Base-by-base conservation (phyloP, 2,888 invertebrate species). In the Saturnia japonica region DNA sequence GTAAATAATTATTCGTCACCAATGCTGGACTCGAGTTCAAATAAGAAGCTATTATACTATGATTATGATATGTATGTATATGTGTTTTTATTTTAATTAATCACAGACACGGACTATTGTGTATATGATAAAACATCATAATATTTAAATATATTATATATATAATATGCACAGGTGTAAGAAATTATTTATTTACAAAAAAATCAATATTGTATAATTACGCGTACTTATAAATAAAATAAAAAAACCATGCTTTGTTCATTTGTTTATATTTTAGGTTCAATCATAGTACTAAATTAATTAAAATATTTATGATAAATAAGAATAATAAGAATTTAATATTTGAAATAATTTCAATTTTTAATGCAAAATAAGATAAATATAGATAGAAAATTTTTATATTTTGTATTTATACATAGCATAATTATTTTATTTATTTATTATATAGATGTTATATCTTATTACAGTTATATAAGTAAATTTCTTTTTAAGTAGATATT, bases 1-100 rank as follows among this genome's bases (percentile, higher is more conserved):
- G 90, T 92, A 91, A 91, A 80, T n/a, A n/a, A n/a, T 80, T 70
- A 80, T 77, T 80, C 82, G 77, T 79, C 84, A 78, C 86, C 84
- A 83, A 81, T 73, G 77, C 76, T 84, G 82, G 83, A 77, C 82
- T 84, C 83, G 79, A 82, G 84, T 80, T 80, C 81, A 79, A 76
- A 75, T 81, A 80, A 77, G 78, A 80, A 82, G n/a, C 43, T 19
- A 22, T n/a, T 40, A 54, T 66, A 11, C n/a, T 64, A 62, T 34
- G 3, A 51, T 19, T 6, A 11, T 54, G 9, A 22, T 22, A 51
- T 51, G 22, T 22, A 4, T 54, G 54, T 54, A 54, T 22, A 11
- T 4, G 22, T 54, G n/a, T 51, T 1, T 54, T 54, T 22, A 54
- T 54, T 4, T 34, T 34, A 54, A 22, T 54, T 54, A 22, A 54